phyloP scores from a whole-genome alignment of 2,113 vertebrate genomes.

The Thamnophis sirtalis region DNA sequence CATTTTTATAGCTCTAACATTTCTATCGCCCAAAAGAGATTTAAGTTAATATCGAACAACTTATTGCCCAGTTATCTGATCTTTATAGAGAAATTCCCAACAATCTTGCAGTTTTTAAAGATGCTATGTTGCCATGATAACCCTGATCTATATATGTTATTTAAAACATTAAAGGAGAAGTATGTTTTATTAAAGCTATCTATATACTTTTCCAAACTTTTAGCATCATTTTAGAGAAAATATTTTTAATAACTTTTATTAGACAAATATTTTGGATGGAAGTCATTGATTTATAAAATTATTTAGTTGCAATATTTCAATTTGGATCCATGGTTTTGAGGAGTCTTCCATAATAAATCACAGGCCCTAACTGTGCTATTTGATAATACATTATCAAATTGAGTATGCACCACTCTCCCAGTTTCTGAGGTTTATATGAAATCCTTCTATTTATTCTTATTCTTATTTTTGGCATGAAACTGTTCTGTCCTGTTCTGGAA shows the following conservation, averaged over 20 bases:
- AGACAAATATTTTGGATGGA: not conserved
- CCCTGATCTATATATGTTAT: not conserved
- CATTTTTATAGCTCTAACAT: not conserved
- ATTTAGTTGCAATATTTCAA: not conserved
- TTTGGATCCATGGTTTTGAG: not conserved
- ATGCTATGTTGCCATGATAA: not conserved
- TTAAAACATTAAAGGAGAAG: not conserved
- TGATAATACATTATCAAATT: not conserved
- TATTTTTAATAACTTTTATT: not conserved
- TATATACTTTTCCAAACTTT: not conserved
- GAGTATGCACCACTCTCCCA: not conserved
- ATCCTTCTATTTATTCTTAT: not conserved
- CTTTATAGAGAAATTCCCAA: not conserved
- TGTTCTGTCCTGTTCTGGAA: not conserved
- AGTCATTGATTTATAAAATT: not conserved
- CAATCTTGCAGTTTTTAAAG: not conserved
- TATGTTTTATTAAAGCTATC: not conserved
- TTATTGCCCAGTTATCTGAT: not conserved
- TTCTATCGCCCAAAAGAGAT: not conserved
- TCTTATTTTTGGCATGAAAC: not conserved
- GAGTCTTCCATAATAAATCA: not conserved
- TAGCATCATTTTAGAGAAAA: not conserved
- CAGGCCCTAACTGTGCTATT: not conserved
- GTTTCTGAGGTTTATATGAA: not conserved
- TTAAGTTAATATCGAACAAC: not conserved